Evolutionary conservation across 2,113 vertebrate species (phyloP), one percentile per base, ranked within the genome.

Genomic region (Triplophysa tibetana): DNA sequence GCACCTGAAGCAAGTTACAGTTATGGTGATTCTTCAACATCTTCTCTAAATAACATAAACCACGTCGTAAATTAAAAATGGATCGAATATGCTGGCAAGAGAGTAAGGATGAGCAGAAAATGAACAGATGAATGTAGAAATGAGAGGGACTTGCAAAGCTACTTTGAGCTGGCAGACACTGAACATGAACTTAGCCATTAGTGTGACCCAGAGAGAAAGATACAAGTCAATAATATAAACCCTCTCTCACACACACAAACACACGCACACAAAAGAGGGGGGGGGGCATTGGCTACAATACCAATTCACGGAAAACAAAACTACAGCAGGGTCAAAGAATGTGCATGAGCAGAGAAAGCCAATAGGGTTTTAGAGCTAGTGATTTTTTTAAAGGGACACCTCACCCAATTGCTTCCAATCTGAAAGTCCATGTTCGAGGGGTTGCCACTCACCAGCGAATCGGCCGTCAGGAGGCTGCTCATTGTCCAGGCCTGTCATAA

Each of bases 391-490:
- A 65, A 16, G 41, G 62, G 62, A 56, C 54, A 43, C 64, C 75
- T 78, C 62, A 73, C 75, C 69, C 66, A 66, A 75, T 52, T 56
- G 75, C 81, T 73, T 81, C 76, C 67, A 70, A 65, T 86, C 78
- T 79, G 56, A 79, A 84, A 81, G 94, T 94, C 94, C 94, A 92
- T 93, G 95, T 94, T 94, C 94, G 90, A 93, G 92, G 94, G 92
- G 92, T 87, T 92, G 95, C 95, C 96, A 99, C 97, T 99, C 97
- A 99, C 97, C 97, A 85, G 97, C 94, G 91, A 98, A 95, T 95
- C 95, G 94, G 95, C 93, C 94, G 92, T 98, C 94, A 93, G 96
- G 92, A 95, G 96, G 95, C 94, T 95, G 96, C 93, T 96, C 95
- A 97, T 98, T 98, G 95, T 99, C 97, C 96, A 99, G 93, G 92